These are phyloP conservation scores for Sorex maritimensis DNA, from an alignment of 2,797 vertebrate species.

Conservation along the genomic window DNA sequence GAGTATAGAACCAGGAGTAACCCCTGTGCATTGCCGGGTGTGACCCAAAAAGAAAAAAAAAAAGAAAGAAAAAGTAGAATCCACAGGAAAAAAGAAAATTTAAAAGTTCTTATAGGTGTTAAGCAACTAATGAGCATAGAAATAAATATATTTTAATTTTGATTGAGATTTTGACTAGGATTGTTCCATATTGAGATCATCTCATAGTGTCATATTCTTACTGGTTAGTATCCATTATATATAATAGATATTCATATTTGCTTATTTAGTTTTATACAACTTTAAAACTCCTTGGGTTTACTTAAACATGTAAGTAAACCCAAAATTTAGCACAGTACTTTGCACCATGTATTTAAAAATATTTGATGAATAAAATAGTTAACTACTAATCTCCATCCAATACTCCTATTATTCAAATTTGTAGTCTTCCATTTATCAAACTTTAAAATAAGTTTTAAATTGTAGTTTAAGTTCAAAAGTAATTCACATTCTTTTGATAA, in stretches of 20 bases:
- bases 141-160: constrained; percentile 10
- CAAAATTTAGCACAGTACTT: no score
- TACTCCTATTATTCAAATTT: constrained; percentile 12
- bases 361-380: constrained; percentile 10
- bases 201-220: neutral
- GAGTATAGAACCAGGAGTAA: no score
- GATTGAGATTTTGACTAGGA: neutral
- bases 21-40: no score
- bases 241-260: neutral
- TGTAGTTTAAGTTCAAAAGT: constrained; percentile 43
- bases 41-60: no score
- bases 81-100: constrained; percentile 20
- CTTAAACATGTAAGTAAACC: neutral
- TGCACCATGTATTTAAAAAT: neutral
- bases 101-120: neutral
- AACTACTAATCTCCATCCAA: neutral
- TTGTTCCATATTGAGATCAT: neutral
- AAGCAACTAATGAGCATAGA: neutral
- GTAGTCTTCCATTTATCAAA: constrained; percentile 16
- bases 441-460: constrained; percentile 53
- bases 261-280: neutral
- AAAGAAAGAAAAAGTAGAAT: no score
- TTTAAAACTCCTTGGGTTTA: neutral
- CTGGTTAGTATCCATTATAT: neutral
- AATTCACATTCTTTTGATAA: constrained; percentile 30